Base-by-base conservation (phyloP, 2,888 invertebrate species). In the Drosophila formosana region DNA sequence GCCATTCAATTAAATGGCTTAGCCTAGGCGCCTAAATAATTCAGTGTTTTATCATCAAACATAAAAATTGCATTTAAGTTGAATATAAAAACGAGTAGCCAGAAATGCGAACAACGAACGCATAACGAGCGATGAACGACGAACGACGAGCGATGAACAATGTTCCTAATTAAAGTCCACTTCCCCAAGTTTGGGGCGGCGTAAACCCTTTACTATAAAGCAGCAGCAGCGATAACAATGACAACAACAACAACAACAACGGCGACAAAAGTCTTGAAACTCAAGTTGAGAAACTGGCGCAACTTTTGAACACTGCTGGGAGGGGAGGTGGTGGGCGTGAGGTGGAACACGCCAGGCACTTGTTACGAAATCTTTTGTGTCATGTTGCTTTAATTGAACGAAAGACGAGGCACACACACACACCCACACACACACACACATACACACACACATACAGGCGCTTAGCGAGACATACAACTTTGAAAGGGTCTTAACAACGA, bases 371-470 rank as follows among this genome's bases (percentile, higher is more conserved):
- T 77, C 77, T 78, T 78, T 78, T 80, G 78, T 80, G 78, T 75
- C 75, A 66, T 74, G 65, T 72, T 67, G 76, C 79, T 81, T 82
- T 82, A 83, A 83, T 83, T 83, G 82, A 83, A 83, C 83, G 75
- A 75, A 68, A 75, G 77, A 72, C 65, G 62, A 65, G 77, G 58
- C 41, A 37, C 50, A 45, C 25, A 58, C 45, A 25, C 41, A 26
- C 37, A 34, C 61, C 56, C 52, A 50, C 43, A 41, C 37, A 18
- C n/a, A 51, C 56, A 56, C 23, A 50, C 5, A 9, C 41, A 69
- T 13, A 26, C n/a, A 13, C 28, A 39, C 7, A 30, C 7, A 41
- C 8, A 18, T 13, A 28, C 18, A 18, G 11, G 9, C 28, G 32
- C 18, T 32, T 28, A 41, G 28, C 41, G 41, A 30, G 8, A 55